Evolutionary conservation across 2,797 vertebrate genomes (phyloP).

Genomic region (Typhlichthys eigenmanni): DNA sequence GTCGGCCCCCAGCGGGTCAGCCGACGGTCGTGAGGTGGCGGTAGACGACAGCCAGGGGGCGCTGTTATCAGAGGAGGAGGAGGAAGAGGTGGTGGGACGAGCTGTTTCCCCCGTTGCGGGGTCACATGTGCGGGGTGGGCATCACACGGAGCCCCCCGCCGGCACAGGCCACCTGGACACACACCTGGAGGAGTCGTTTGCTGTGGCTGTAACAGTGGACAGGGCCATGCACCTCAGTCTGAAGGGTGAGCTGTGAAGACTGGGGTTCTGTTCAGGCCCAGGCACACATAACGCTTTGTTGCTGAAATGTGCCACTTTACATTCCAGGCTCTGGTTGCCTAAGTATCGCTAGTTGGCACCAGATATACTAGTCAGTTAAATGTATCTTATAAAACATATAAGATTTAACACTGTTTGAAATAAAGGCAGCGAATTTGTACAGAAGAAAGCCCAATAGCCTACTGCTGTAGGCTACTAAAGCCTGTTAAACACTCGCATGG

Average conservation of each 20-base stretch:
- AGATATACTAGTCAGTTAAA: too few relatives aligned
- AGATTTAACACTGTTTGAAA: too few relatives aligned
- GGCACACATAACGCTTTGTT: too few relatives aligned
- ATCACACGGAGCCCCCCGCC: conserved; percentile 28
- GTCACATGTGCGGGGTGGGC: conserved; percentile 19
- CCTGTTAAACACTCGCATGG: too few relatives aligned
- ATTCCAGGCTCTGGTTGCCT: too few relatives aligned
- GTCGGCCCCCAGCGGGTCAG: conserved; percentile 14
- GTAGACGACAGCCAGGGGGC: conserved; percentile 70
- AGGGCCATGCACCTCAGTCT: conserved; percentile 92
- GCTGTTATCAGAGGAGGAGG: conserved; percentile 40
- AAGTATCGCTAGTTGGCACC: too few relatives aligned
- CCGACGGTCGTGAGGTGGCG: conserved; percentile 19
- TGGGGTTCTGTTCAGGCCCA: neutral
- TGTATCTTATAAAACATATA: too few relatives aligned
- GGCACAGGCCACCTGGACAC: conserved; percentile 28
- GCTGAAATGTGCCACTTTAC: too few relatives aligned
- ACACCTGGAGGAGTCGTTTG: conserved; percentile 76
- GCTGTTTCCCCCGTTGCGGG: conserved; percentile 1
- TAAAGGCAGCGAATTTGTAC: too few relatives aligned
- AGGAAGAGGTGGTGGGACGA: conserved; percentile 27
- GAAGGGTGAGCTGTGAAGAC: conserved; percentile 77
- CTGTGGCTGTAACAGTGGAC: conserved; percentile 85
- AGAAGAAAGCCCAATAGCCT: too few relatives aligned
- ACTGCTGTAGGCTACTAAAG: too few relatives aligned